A percentile compares a stretch with the other conserved stretches of the same genome.
Conservation (phyloP, 2,113 vertebrate genomes). For the Scytalopus superciliaris region DNA sequence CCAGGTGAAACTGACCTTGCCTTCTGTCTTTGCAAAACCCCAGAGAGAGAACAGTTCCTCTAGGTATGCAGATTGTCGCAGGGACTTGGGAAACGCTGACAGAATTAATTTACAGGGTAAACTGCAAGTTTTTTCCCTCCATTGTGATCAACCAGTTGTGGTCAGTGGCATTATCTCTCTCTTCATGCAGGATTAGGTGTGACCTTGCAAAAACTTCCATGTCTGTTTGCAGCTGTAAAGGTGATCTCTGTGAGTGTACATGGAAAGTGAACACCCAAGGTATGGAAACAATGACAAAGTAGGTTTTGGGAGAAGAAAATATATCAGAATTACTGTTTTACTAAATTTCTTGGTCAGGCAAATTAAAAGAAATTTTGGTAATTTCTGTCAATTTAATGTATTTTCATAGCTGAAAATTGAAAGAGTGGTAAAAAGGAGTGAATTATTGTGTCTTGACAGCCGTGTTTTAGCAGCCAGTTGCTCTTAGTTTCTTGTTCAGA, state of each 20-base stretch:
- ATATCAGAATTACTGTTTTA: background rate
- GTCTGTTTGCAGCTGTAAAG: background rate
- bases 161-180: background rate
- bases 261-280: background rate
- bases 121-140: background rate
- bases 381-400: background rate
- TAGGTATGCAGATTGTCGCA: background rate
- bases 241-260: background rate
- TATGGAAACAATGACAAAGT: accelerated
- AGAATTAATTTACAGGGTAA: background rate
- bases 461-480: background rate
- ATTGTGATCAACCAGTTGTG: accelerated
- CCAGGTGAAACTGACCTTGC: background rate
- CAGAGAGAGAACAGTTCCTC: background rate
- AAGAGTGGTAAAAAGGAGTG: background rate
- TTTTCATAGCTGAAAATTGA: background rate
- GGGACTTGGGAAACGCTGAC: background rate
- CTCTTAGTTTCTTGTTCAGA: background rate
- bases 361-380: background rate
- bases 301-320: background rate
- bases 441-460: background rate
- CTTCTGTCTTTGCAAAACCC: background rate
- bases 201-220: background rate
- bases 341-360: background rate
- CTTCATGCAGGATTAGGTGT: background rate